phyloP scores from a whole-genome alignment of 1,140 invertebrate species.

The Lutraria rhynchaena region DNA sequence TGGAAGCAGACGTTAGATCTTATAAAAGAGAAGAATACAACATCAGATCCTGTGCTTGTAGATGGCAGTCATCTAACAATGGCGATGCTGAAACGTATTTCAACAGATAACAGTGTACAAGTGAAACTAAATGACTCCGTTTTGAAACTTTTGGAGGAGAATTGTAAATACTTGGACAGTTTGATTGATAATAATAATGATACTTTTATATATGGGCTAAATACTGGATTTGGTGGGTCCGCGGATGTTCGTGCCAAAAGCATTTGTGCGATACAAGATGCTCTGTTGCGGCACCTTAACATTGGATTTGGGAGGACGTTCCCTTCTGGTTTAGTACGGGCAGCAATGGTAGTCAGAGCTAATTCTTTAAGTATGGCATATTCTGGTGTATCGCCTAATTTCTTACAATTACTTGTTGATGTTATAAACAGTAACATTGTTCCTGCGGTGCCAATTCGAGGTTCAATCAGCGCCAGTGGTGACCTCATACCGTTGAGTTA shows the following conservation, averaged over 20 bases:
- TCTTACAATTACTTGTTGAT: neutral
- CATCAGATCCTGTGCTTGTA: neutral
- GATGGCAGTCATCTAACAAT: neutral
- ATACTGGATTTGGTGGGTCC: conserved; percentile 26
- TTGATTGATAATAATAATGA: neutral
- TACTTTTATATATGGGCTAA: neutral
- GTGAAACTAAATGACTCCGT: neutral
- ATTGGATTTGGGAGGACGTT: neutral
- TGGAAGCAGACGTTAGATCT: no score
- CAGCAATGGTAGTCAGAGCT: conserved; percentile 14
- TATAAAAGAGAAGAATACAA: neutral
- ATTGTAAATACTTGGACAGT: neutral
- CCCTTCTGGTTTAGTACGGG: neutral
- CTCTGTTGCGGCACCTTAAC: neutral
- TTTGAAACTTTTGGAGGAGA: neutral
- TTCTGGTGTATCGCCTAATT: neutral
- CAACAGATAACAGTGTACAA: neutral
- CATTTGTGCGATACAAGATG: neutral
- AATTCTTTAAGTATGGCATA: conserved; percentile 2
- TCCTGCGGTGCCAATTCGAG: neutral
- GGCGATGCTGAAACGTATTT: neutral
- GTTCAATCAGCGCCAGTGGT: conserved; percentile 14
- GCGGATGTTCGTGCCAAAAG: conserved; percentile 1
- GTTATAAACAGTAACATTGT: conserved; percentile 21
- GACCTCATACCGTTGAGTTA: conserved; percentile 16